Conservation (phyloP, 2,888 invertebrate species). For the Deilephila porcellus region DNA sequence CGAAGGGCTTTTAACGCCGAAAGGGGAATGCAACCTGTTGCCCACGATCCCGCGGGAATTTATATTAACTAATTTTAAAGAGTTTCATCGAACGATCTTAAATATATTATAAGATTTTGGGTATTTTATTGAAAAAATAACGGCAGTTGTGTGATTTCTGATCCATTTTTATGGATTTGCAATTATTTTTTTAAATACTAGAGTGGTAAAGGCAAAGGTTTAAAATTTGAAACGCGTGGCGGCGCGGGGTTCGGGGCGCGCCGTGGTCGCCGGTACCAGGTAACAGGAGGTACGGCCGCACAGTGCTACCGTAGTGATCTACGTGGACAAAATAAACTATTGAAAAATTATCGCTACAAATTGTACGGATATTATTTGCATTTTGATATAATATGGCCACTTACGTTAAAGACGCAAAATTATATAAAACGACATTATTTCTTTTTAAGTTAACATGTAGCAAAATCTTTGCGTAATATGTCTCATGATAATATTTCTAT, state of each 20-base stretch:
- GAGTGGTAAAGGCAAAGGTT: slow-evolving; percentile 33
- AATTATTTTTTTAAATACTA: slow-evolving; percentile 17
- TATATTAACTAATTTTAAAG: slow-evolving; percentile 1
- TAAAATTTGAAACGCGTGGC: slow-evolving; percentile 50
- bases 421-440: too few species aligned
- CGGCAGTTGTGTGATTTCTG: not conserved
- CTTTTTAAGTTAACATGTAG: too few species aligned
- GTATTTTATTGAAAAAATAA: too few species aligned
- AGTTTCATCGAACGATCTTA: not conserved
- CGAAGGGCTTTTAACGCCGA: slow-evolving; percentile 7
- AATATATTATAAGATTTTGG: too few species aligned
- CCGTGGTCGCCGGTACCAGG: slow-evolving; percentile 76
- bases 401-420: too few species aligned
- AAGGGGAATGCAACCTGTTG: slow-evolving; percentile 36
- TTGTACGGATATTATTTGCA: too few species aligned
- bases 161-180: slow-evolving; percentile 14
- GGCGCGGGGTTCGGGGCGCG: slow-evolving; percentile 47
- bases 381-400: too few species aligned
- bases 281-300: slow-evolving; percentile 81
- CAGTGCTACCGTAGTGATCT: slow-evolving; percentile 43
- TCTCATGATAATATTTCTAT: too few species aligned
- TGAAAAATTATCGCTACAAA: too few species aligned
- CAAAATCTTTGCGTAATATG: too few species aligned
- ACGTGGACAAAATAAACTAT: slow-evolving; percentile 45
- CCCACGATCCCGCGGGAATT: slow-evolving; percentile 17